These are phyloP conservation scores for Melanotaenia maccullochi DNA, from an alignment of 2,797 vertebrate species.

Conservation along the genomic window DNA sequence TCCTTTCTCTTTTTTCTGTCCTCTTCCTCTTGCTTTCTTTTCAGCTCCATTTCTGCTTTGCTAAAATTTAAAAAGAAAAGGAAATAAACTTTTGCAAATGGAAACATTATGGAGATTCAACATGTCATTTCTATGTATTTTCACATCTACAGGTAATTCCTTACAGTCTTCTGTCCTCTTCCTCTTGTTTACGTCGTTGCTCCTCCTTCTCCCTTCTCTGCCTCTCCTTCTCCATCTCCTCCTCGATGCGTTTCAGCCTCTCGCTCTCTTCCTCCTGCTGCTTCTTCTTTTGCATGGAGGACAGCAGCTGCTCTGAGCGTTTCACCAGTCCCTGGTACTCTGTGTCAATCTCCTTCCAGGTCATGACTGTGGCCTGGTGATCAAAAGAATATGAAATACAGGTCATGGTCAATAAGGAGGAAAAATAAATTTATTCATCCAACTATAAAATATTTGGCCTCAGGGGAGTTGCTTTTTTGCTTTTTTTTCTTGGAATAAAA, in stretches of 20 bases:
- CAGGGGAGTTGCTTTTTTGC: neutral
- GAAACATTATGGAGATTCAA: neutral
- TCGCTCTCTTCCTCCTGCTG: constrained; percentile 95
- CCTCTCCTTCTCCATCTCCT: constrained; percentile 95
- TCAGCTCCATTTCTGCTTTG: constrained; percentile 96
- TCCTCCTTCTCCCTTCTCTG: constrained; percentile 91
- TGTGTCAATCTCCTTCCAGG: constrained; percentile 89
- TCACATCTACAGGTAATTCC: constrained; percentile 39
- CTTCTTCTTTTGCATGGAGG: constrained; percentile 93
- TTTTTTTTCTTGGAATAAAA: neutral
- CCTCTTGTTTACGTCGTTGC: constrained; percentile 88
- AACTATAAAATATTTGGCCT: neutral
- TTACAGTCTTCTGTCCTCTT: constrained; percentile 93
- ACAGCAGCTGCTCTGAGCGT: constrained; percentile 91
- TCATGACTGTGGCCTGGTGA: constrained; percentile 89
- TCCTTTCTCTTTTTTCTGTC: constrained; percentile 92
- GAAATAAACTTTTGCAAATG: neutral
- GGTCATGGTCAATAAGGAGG: constrained; percentile 16
- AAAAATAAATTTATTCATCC: constrained; percentile 17
- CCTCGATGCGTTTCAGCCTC: constrained; percentile 90
- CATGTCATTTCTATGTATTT: neutral
- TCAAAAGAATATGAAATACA: constrained; percentile 2
- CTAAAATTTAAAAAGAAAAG: constrained; percentile 70
- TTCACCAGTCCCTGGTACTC: constrained; percentile 92
- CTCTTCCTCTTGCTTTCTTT: constrained; percentile 96